Percentiles rank a stretch among this genome's conserved stretches.
These are phyloP conservation scores for Stichodactyla mertensii DNA, from an alignment of 64 coral and sea anemone genomes.

Conservation along the genomic window DNA sequence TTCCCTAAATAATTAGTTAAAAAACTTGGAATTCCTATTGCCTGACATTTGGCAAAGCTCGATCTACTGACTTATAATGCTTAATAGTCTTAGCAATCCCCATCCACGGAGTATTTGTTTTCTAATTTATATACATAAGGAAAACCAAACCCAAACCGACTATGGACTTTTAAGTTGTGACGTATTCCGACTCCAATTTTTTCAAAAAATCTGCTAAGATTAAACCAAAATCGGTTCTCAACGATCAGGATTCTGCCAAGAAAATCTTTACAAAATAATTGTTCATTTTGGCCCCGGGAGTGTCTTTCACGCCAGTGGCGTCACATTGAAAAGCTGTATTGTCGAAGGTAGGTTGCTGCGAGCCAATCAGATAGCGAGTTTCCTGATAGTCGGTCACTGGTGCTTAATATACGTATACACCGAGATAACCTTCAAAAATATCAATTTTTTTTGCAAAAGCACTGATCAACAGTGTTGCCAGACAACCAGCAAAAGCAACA, in stretches of 20 bases:
- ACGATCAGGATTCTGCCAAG: too few species aligned
- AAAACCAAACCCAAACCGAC: too few species aligned
- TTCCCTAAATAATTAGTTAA: not conserved
- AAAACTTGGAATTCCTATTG: not conserved
- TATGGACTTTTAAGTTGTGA: too few species aligned
- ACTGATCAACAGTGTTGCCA: constrained; percentile 1
- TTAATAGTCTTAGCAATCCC: too few species aligned
- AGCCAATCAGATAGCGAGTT: not conserved
- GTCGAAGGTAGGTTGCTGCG: not conserved
- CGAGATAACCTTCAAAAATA: not conserved
- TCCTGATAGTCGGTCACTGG: not conserved
- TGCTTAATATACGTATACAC: not conserved
- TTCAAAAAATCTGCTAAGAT: too few species aligned
- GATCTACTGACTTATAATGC: too few species aligned
- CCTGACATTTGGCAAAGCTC: not conserved
- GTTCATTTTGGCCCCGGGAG: too few species aligned
- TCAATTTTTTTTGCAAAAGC: constrained; percentile 11
- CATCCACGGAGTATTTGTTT: not conserved
- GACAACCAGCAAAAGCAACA: not conserved
- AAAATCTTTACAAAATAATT: too few species aligned
- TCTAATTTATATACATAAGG: not conserved
- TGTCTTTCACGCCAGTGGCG: not conserved
- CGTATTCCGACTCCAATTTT: too few species aligned
- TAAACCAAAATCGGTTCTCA: too few species aligned
- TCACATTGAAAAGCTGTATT: not conserved